A percentile compares a stretch with the other conserved stretches of the same genome.
Conservation (phyloP, 2,888 invertebrate species). For the Tridacna crocea region DNA sequence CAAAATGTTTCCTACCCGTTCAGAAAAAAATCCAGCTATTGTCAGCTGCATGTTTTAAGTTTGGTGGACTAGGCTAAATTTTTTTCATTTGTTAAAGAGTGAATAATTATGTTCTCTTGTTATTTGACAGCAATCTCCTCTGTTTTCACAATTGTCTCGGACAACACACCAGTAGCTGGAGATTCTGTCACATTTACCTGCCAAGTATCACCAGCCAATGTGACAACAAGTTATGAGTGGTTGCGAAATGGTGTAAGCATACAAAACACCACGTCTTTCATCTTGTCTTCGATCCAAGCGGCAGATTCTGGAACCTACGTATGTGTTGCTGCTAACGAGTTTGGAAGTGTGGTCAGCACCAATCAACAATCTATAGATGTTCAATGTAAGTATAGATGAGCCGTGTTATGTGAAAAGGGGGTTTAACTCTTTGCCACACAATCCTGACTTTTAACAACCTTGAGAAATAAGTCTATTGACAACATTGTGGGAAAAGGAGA, state of each 20-base stretch:
- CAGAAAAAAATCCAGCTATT: too few species aligned
- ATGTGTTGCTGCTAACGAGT: conserved; percentile 43
- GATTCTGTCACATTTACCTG: conserved; percentile 42
- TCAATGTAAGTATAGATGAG: conserved; percentile 39
- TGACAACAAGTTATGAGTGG: conserved; percentile 35
- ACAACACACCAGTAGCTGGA: conserved; percentile 27
- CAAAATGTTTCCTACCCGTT: too few species aligned
- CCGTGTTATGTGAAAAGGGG: not conserved
- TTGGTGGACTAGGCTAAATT: too few species aligned
- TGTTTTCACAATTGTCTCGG: not conserved
- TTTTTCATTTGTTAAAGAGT: too few species aligned
- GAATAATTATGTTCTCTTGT: not conserved
- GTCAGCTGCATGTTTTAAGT: too few species aligned
- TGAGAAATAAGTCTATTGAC: too few species aligned
- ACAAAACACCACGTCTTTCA: not conserved
- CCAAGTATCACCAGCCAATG: conserved; percentile 32
- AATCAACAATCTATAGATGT: conserved; percentile 37
- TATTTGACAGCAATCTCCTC: conserved; percentile 39
- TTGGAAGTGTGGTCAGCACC: not conserved
- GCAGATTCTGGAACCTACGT: conserved; percentile 33
- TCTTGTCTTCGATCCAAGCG: conserved; percentile 4
- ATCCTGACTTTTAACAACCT: too few species aligned
- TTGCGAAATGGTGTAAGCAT: conserved; percentile 11
- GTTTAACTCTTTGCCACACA: too few species aligned
- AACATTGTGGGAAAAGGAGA: too few species aligned